These are phyloP conservation scores for Hoplostethus atlanticus DNA, from an alignment of 2,797 vertebrate species.

Conservation along the genomic window DNA sequence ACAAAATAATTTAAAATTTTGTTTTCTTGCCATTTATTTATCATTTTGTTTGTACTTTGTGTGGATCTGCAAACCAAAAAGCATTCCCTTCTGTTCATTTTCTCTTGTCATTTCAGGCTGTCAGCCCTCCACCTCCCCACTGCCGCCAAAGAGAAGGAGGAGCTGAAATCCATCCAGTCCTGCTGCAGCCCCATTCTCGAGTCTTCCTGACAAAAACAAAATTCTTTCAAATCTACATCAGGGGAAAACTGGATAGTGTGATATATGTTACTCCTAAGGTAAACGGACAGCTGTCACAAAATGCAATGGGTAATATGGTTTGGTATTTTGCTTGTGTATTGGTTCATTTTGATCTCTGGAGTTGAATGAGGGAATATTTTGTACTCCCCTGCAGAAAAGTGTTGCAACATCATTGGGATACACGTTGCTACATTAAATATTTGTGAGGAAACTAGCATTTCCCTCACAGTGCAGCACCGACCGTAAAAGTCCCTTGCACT, in stretches of 20 bases:
- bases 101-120: too few species aligned
- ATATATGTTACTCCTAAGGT: constrained; percentile 14
- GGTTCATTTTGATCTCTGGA: constrained; percentile 11
- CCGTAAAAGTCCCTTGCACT: neutral
- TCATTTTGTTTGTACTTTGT: too few species aligned
- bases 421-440: neutral
- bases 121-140: too few species aligned
- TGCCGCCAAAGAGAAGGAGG: too few species aligned
- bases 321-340: neutral
- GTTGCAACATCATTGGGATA: neutral
- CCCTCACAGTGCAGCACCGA: neutral
- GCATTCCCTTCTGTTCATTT: too few species aligned
- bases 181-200: too few species aligned
- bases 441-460: neutral
- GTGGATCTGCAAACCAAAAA: too few species aligned
- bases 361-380: constrained; percentile 2
- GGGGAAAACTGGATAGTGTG: neutral
- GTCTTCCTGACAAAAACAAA: too few species aligned
- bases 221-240: too few species aligned
- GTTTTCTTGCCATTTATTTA: too few species aligned
- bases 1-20: too few species aligned
- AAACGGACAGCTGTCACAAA: constrained; percentile 11
- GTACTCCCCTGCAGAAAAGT: neutral
- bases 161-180: neutral
- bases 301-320: too few species aligned